Base-by-base conservation (phyloP, 30 jellyfish, hydroid and myxozoan genomes). In the Morbakka virulenta region DNA sequence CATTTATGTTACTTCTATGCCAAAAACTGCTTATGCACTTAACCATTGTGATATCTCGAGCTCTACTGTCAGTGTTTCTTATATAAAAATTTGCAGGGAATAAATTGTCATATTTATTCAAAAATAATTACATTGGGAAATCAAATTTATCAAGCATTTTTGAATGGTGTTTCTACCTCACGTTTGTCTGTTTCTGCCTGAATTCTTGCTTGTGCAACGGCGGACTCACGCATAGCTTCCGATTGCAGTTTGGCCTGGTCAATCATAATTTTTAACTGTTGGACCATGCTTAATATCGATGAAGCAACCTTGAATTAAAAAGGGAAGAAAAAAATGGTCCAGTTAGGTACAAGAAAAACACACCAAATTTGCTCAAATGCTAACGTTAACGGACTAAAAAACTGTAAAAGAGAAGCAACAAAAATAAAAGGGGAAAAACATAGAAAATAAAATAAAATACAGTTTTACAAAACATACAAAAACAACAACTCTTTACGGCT, bases 111-210 rank as follows among this genome's bases (percentile, higher is more conserved):
- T 21, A 22, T 14, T 66, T 11, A 66, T 23, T 9, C 24, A 70
- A 48, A 52, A n/a, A 57, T 2, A 29, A 57, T 2, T 11, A 23
- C 28, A 21, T 2, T 47, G 57, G 13, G 17, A 25, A 32, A 23
- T 2, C 35, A 24, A n/a, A n/a, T n/a, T n/a, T n/a, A n/a, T n/a
- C n/a, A n/a, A n/a, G n/a, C n/a, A n/a, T n/a, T n/a, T n/a, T n/a
- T n/a, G n/a, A n/a, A n/a, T n/a, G n/a, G n/a, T n/a, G n/a, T n/a
- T n/a, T n/a, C n/a, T 24, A 87, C 99, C 95, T 93, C 99, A 2
- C 98, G 96, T 52, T 93, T 93, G 23, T 93, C 99, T 31, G 67
- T 87, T 65, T 93, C 99, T 53, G 99, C 99, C 83, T 93, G 97
- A 25, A 93, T 78, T 69, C 85, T 86, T 28, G 95, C 96, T 61